Percentiles rank a stretch among this genome's conserved stretches.
phyloP scores from a whole-genome alignment of 1,140 invertebrate genomes.

The Monochamus saltuarius region DNA sequence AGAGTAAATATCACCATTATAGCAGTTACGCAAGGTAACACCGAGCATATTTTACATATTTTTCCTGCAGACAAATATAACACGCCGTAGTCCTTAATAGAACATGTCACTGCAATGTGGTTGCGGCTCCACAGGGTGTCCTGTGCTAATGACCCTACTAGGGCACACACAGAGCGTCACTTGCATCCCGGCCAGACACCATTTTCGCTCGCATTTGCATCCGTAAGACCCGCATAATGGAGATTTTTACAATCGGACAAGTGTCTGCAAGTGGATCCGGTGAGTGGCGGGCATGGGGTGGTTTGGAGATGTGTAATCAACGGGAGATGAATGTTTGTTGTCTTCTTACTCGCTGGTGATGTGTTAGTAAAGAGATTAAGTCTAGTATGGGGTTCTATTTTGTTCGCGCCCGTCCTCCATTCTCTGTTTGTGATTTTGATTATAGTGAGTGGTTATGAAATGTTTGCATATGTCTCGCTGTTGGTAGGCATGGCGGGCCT shows the following conservation, averaged over 20 bases:
- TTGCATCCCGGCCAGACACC: slow-evolving; percentile 32
- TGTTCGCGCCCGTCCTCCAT: slow-evolving; percentile 30
- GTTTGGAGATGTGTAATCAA: slow-evolving; percentile 18
- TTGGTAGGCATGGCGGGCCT: too few relatives aligned
- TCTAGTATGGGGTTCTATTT: slow-evolving; percentile 32
- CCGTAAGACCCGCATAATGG: slow-evolving; percentile 45
- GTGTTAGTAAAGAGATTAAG: slow-evolving; percentile 49
- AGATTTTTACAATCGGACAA: slow-evolving; percentile 47
- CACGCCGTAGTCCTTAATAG: slow-evolving; percentile 17
- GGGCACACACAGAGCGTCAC: slow-evolving; percentile 39
- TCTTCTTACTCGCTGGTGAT: slow-evolving; percentile 42
- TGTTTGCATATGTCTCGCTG: slow-evolving; percentile 32
- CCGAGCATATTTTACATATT: too few relatives aligned
- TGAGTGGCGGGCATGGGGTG: slow-evolving; percentile 42
- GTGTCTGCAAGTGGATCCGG: slow-evolving; percentile 47
- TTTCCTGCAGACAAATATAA: neutral
- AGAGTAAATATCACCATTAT: too few relatives aligned
- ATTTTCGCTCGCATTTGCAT: slow-evolving; percentile 47
- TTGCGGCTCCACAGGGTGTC: slow-evolving; percentile 36
- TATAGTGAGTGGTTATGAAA: slow-evolving; percentile 45
- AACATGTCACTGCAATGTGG: slow-evolving; percentile 39
- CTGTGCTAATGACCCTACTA: slow-evolving; percentile 45
- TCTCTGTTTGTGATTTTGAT: slow-evolving; percentile 46
- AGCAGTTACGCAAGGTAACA: too few relatives aligned
- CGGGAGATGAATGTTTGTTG: slow-evolving; percentile 43